These are phyloP conservation scores for Patella pellucida DNA, from an alignment of 2,888 invertebrate species.

Conservation along the genomic window DNA sequence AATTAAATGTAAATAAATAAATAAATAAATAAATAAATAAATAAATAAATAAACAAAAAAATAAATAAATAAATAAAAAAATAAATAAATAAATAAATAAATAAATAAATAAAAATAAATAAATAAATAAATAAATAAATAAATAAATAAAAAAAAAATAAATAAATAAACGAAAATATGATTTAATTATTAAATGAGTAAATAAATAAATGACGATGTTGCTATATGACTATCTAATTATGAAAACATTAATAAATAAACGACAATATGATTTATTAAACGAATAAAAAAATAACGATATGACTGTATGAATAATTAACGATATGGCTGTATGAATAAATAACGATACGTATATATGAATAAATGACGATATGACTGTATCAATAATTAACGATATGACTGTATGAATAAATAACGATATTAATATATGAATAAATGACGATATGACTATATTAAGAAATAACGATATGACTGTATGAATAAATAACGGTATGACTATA, in stretches of 20 bases:
- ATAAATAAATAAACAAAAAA: background rate
- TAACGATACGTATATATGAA: too few relatives aligned
- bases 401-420: too few relatives aligned
- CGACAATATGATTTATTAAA: background rate
- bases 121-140: background rate
- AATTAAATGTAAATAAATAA: background rate
- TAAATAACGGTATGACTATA: too few relatives aligned
- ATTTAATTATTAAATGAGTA: background rate
- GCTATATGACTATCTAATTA: too few relatives aligned
- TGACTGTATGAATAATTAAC: background rate
- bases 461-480: too few relatives aligned
- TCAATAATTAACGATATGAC: too few relatives aligned
- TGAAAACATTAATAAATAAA: background rate
- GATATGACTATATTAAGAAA: too few relatives aligned
- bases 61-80: background rate
- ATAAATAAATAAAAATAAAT: slow-evolving; percentile 1
- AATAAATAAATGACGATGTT: background rate
- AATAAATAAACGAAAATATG: background rate
- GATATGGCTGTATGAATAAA: too few relatives aligned
- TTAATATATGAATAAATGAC: too few relatives aligned
- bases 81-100: background rate
- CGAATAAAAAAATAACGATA: background rate
- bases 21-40: background rate
- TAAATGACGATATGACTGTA: background rate
- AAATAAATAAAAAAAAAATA: background rate